A percentile compares a stretch with the other conserved stretches of the same genome.
Conservation (phyloP, 2,797 vertebrate genomes). For the Coregonus ussuriensis region DNA sequence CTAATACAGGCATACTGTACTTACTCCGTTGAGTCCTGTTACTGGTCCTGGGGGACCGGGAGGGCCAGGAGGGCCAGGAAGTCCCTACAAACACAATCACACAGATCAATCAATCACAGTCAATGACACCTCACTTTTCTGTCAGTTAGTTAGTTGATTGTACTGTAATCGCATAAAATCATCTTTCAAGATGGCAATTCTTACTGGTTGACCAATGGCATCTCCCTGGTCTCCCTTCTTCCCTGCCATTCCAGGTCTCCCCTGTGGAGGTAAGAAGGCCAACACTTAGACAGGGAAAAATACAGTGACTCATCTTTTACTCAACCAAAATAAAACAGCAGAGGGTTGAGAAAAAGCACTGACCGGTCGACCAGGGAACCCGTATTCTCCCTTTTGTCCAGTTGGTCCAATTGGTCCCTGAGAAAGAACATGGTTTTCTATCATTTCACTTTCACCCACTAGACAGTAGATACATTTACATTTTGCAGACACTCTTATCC, state of each 20-base stretch:
- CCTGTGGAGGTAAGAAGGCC: constrained; percentile 64
- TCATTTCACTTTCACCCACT: not conserved
- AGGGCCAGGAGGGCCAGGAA: constrained; percentile 83
- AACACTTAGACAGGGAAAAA: not conserved
- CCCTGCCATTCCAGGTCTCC: constrained; percentile 85
- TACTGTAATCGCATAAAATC: not conserved
- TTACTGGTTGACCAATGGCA: constrained; percentile 68
- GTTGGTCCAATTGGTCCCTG: constrained; percentile 87
- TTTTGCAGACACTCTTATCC: too few relatives aligned
- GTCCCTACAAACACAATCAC: constrained; percentile 71
- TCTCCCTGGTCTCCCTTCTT: constrained; percentile 88
- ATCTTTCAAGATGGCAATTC: constrained; percentile 29
- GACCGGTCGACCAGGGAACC: constrained; percentile 89
- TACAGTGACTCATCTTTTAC: constrained; percentile 45
- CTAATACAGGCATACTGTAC: constrained; percentile 50
- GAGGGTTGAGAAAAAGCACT: constrained; percentile 53
- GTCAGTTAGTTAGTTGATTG: not conserved
- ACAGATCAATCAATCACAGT: not conserved
- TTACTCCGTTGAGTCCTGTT: constrained; percentile 86
- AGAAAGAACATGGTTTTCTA: not conserved
- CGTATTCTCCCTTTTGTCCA: constrained; percentile 91
- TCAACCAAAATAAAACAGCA: not conserved
- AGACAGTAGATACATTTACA: not conserved
- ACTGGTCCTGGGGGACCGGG: constrained; percentile 84
- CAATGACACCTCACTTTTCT: not conserved